Base-by-base conservation (phyloP, 1,140 invertebrate species). In the Dermatophagoides farinae region DNA sequence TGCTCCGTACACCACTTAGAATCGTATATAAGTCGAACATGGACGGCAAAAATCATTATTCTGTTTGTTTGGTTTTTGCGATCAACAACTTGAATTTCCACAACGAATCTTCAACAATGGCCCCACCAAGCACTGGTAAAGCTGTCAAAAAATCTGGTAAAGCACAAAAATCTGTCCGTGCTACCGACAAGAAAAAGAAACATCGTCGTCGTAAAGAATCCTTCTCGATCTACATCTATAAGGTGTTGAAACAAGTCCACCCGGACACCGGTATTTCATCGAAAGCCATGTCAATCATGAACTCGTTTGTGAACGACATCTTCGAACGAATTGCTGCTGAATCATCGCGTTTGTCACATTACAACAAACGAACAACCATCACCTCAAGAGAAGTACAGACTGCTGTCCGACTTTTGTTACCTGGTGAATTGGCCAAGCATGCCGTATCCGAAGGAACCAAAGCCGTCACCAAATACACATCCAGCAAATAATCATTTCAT, bases 311-410 rank as follows among this genome's bases (percentile, higher is more conserved):
- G 12, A 74, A 74, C 62, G 72, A 74, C 63, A 71, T 74, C 57
- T 74, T 75, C 61, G 72, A 75, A 55, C 65, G 73, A 25, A 80
- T 82, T 49, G 79, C 81, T 31, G 70, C 78, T 12, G 82, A 85
- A 70, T 74, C 81, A 0, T 81, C 79, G 14, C 76, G 79, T 65
- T 68, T 85, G 61, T 77, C 79, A 9, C 79, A 83, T 62, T 82
- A 82, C 73, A 84, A 82, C 71, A 84, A 84, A 69, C 70, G 77
- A 1, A 77, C 77, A 6, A 77, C 72, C 31, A 78, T 79, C 64
- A 77, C 75, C n/a, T 74, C 70, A 61, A 69, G 77, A 61, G 79
- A 81, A 67, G 77, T 81, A 52, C 78, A 81, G 64, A 79, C 79
- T 16, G 76, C 79, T 50, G 78, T 78, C 23, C 69, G 78, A 40